These are phyloP conservation scores for Mantis religiosa DNA, from an alignment of 2,888 invertebrate genomes.

Conservation along the genomic window DNA sequence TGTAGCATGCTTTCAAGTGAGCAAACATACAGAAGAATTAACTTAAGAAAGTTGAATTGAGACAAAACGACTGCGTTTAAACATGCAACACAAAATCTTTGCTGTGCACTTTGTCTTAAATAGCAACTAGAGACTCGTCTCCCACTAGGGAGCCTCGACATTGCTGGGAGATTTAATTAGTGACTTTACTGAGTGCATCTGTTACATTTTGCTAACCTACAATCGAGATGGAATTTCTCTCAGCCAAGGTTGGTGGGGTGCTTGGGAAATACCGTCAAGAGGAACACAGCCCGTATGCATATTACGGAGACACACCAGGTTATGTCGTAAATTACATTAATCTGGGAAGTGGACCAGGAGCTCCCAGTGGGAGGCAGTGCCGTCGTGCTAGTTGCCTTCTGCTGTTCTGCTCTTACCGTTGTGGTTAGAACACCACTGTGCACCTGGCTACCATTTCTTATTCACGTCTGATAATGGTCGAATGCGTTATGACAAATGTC, in stretches of 20 bases:
- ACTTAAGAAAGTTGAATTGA: neutral
- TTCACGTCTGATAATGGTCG: neutral
- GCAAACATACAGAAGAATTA: neutral
- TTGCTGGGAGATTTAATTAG: neutral
- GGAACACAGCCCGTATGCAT: neutral
- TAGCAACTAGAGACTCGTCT: neutral
- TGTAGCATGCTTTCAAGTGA: neutral
- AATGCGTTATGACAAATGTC: neutral
- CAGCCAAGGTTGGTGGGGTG: neutral
- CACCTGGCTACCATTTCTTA: neutral
- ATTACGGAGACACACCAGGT: neutral
- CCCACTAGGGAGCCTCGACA: neutral
- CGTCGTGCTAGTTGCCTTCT: neutral
- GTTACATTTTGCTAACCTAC: neutral
- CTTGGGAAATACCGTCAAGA: neutral
- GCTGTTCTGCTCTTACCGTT: neutral
- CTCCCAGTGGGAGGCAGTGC: neutral
- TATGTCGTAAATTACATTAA: slow-evolving; percentile 10
- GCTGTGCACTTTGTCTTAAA: neutral
- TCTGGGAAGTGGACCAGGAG: neutral
- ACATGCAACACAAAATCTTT: neutral
- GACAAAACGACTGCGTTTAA: neutral
- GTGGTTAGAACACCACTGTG: neutral
- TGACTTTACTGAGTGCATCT: neutral
- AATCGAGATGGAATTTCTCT: neutral